Evolutionary conservation across 2,797 vertebrate species (phyloP), one percentile per base, ranked within the genome.

Genomic region (Arrhamphus sclerolepis): DNA sequence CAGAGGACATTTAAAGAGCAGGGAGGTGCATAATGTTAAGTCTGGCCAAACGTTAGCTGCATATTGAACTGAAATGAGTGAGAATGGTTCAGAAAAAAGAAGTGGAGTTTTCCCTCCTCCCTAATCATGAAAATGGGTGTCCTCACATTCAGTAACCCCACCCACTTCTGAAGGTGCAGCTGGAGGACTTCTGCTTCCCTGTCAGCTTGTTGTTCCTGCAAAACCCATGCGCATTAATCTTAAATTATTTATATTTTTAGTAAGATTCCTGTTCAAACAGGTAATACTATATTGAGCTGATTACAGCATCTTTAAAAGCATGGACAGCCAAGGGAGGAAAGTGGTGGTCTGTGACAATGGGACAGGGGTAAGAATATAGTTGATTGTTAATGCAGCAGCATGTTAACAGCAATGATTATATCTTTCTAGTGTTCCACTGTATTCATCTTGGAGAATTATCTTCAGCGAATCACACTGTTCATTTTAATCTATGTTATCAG

Each of bases 281-380:
- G 70, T 74, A 56, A 66, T 53, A 66, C 4, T 7, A 48, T 46
- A 29, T 58, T 13, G 3, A 62, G 40, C 26, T 55, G 17, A 48
- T 63, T 56, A 6, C 1, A 46, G 13, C 5, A 5, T 47, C 50
- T 11, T 13, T 43, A 41, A 40, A 28, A 87, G 1, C 61, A 94
- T 93, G 93, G 92, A 93, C 85, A 92, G 84, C 42, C 47, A 86
- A 39, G 92, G 92, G 43, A 91, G 91, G 64, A 93, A 89, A 70
- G 93, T 94, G 78, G 84, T 93, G 61, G 93, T 93, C 34, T 93
- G 92, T 85, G 93, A 94, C 85, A 93, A 93, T 85, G 92, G 93
- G 19, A 93, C 92, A 0, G 92, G 93, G 87, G 93, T 93, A 73
- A 91, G 92, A 28, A 1, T 28, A 7, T 38, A 14, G 34, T 38